Percentiles rank a stretch among this genome's conserved stretches.
These are phyloP conservation scores for Dasypus novemcinctus DNA, from an alignment of 2,113 vertebrate genomes.

Conservation along the genomic window DNA sequence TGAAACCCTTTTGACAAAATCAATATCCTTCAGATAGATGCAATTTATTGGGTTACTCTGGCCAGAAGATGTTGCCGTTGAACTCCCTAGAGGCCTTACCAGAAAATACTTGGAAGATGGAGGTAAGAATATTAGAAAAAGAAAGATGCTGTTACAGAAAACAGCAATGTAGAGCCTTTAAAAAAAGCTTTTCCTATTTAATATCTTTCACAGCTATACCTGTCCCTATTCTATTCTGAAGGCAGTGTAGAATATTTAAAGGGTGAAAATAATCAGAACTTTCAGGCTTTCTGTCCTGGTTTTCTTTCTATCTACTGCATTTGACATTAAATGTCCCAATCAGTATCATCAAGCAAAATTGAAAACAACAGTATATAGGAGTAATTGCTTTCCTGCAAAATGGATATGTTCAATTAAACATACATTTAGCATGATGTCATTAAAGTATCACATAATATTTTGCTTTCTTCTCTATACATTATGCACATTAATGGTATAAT, in stretches of 20 bases:
- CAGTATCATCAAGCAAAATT: neutral
- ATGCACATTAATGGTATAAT: neutral
- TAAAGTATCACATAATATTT: neutral
- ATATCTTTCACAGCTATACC: no score
- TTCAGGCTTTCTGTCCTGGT: neutral
- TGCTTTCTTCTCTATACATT: neutral
- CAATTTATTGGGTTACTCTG: neutral
- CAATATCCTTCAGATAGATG: neutral
- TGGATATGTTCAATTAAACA: neutral
- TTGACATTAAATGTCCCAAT: neutral
- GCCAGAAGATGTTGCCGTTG: neutral
- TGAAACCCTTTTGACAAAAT: neutral
- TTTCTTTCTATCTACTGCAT: neutral
- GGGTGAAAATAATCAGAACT: neutral
- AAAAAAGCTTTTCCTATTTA: neutral
- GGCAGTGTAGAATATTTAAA: neutral
- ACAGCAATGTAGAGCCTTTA: neutral
- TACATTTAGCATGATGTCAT: neutral
- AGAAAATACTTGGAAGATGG: neutral
- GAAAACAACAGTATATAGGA: neutral
- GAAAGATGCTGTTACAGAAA: neutral
- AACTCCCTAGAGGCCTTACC: neutral
- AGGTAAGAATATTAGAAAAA: neutral
- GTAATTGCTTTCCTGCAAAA: neutral
- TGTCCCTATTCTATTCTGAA: neutral